phyloP scores from a whole-genome alignment of 2,113 vertebrate genomes.

The Xiphophorus couchianus region DNA sequence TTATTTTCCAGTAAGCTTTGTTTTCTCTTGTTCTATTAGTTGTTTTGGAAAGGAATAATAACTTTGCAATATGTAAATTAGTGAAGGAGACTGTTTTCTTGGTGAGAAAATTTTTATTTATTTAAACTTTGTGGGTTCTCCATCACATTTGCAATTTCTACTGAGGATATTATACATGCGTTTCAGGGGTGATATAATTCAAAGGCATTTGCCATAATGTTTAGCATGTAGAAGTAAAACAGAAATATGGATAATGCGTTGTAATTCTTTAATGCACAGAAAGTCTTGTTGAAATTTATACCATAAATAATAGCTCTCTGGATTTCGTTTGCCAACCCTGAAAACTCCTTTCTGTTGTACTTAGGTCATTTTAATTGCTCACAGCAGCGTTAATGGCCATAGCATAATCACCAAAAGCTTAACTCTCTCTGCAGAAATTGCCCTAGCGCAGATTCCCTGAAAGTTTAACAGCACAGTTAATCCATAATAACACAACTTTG shows the following conservation, averaged over 20 bases:
- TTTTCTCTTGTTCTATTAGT: slow-evolving; percentile 35
- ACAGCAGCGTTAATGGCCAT: slow-evolving; percentile 50
- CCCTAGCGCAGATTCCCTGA: slow-evolving; percentile 34
- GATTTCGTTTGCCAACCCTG: slow-evolving; percentile 12
- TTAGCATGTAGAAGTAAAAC: not conserved
- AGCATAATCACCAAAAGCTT: slow-evolving; percentile 48
- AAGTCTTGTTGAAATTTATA: slow-evolving; percentile 16
- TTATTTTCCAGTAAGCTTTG: slow-evolving; percentile 24
- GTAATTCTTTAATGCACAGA: slow-evolving; percentile 4
- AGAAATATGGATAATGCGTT: not conserved
- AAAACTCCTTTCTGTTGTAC: slow-evolving; percentile 40
- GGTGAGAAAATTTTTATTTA: slow-evolving; percentile 22
- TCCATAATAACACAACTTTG: slow-evolving; percentile 46
- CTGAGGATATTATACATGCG: slow-evolving; percentile 12
- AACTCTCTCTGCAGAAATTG: slow-evolving; percentile 50
- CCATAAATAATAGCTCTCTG: slow-evolving; percentile 3
- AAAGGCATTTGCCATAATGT: not conserved
- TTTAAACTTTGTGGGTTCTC: slow-evolving; percentile 11
- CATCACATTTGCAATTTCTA: slow-evolving; percentile 21
- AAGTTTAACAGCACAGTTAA: slow-evolving; percentile 46
- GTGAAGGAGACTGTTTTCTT: slow-evolving; percentile 32
- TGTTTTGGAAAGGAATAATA: slow-evolving; percentile 23
- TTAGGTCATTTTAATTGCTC: slow-evolving; percentile 58
- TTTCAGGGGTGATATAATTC: not conserved
- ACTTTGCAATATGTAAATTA: slow-evolving; percentile 24